These are phyloP conservation scores for Sebastes cheni DNA, from an alignment of 2,797 vertebrate species.

Conservation along the genomic window DNA sequence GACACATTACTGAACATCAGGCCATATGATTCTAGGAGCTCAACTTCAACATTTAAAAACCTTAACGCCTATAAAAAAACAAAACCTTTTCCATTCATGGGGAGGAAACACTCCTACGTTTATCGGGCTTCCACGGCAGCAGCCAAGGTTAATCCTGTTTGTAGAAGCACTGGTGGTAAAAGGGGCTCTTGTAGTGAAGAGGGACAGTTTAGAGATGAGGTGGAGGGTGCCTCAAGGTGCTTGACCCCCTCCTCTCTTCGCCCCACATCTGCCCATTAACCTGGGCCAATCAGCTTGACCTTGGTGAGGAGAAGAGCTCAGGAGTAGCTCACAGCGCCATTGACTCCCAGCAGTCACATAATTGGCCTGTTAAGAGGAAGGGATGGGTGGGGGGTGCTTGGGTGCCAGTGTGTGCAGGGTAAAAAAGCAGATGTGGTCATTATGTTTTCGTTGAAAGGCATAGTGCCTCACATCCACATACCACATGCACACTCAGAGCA, in stretches of 20 bases:
- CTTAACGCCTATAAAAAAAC: not conserved
- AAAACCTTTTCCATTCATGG: not conserved
- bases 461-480: not conserved
- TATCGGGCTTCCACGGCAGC: slow-evolving; percentile 24
- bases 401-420: slow-evolving; percentile 27
- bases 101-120: slow-evolving; percentile 25
- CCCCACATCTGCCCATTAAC: slow-evolving; percentile 83
- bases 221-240: slow-evolving; percentile 81
- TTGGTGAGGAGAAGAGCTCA: slow-evolving; percentile 75
- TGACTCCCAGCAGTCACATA: slow-evolving; percentile 78
- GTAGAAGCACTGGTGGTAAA: slow-evolving; percentile 66
- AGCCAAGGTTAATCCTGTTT: slow-evolving; percentile 80
- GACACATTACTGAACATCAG: not conserved
- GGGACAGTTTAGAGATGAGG: slow-evolving; percentile 78
- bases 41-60: not conserved
- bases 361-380: slow-evolving; percentile 75
- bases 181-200: slow-evolving; percentile 77
- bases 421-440: slow-evolving; percentile 37
- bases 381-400: slow-evolving; percentile 24
- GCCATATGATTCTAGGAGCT: not conserved
- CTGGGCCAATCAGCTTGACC: slow-evolving; percentile 86
- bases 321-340: slow-evolving; percentile 72
- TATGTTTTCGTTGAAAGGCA: slow-evolving; percentile 8
- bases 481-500: not conserved
- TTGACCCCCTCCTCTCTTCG: slow-evolving; percentile 80